Evolutionary conservation across 92 coral and sea anemone genomes (phyloP).

Genomic region (Epizoanthus rinbou): DNA sequence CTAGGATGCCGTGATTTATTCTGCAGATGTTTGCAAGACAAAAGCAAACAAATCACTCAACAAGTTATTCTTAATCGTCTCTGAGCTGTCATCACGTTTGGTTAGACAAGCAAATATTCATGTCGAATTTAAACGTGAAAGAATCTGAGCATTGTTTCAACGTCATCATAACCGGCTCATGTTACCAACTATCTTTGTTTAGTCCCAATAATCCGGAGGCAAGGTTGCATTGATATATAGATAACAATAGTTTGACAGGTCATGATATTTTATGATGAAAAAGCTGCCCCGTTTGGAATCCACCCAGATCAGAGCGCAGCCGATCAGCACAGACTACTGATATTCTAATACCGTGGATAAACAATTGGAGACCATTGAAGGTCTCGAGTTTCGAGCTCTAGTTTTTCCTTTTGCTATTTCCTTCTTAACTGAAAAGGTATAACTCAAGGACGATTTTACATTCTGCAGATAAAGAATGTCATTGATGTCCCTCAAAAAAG

Average conservation of each 20-base stretch:
- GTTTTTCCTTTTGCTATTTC: background rate
- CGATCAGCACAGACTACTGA: background rate
- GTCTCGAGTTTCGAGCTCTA: background rate
- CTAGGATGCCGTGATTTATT: conserved; percentile 10
- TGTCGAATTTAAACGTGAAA: background rate
- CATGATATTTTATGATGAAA: background rate
- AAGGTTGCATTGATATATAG: background rate
- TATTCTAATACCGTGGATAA: background rate
- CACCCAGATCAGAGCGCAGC: background rate
- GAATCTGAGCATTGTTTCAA: conserved; percentile 4
- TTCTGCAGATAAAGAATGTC: conserved; percentile 9
- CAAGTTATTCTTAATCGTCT: background rate
- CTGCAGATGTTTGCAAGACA: background rate
- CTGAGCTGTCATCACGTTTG: conserved; percentile 1
- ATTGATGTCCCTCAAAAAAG: conserved; percentile 7
- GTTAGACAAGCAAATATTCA: background rate
- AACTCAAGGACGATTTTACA: background rate
- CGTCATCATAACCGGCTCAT: background rate
- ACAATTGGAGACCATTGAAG: background rate
- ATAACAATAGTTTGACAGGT: conserved; percentile 4
- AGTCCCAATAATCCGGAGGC: background rate
- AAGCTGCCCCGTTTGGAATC: conserved; percentile 2
- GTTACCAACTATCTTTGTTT: conserved; percentile 13
- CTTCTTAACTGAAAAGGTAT: background rate
- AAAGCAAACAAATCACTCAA: conserved; percentile 21